A percentile compares a stretch with the other conserved stretches of the same genome.
Evolutionary conservation across 2,797 vertebrate species (phyloP).

Genomic region (Mormyrops attenuatus): DNA sequence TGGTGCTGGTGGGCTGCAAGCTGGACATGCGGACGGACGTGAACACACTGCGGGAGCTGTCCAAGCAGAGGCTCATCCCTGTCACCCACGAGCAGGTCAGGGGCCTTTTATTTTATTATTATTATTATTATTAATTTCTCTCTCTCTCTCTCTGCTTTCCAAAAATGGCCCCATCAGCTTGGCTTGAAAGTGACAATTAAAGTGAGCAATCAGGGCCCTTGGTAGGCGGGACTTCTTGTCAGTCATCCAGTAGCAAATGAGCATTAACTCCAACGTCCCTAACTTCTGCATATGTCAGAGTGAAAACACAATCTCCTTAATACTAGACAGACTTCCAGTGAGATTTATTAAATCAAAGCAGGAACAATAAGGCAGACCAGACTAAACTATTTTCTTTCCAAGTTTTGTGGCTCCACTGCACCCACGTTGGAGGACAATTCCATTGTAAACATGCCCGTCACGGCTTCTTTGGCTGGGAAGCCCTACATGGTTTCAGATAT

Average conservation of each 20-base stretch:
- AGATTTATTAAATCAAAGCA: neutral
- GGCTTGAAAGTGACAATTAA: neutral
- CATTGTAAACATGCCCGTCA: neutral
- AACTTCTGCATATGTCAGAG: neutral
- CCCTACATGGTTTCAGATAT: neutral
- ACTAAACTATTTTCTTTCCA: neutral
- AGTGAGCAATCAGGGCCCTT: neutral
- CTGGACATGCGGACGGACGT: conserved; percentile 90
- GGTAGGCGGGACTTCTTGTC: neutral
- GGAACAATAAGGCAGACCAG: neutral
- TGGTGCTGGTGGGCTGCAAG: conserved; percentile 92
- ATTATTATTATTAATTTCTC: neutral
- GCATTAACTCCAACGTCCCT: neutral
- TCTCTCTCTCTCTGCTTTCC: neutral
- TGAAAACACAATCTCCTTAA: neutral
- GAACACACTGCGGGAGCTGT: conserved; percentile 81
- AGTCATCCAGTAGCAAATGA: neutral
- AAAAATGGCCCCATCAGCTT: neutral
- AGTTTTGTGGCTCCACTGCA: neutral
- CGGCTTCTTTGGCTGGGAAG: neutral
- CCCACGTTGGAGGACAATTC: neutral
- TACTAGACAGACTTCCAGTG: neutral
- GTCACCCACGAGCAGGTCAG: conserved; percentile 92
- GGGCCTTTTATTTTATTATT: neutral
- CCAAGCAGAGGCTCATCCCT: conserved; percentile 87